Evolutionary conservation across 1,140 invertebrate species (phyloP).

Genomic region (Bombus confusus): DNA sequence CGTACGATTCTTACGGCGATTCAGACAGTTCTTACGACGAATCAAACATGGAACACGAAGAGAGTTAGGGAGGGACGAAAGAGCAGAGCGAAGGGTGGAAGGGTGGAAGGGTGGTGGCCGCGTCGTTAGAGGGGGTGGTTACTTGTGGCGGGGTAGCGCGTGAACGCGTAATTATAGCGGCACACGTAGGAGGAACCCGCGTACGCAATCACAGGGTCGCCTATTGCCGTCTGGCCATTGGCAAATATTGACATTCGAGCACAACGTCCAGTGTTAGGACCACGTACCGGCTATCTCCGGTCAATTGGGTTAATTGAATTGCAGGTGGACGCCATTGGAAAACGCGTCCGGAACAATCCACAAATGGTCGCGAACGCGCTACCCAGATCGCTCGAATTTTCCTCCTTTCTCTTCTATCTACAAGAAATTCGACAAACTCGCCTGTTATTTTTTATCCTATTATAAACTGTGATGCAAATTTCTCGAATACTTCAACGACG

Average conservation of each 20-base stretch:
- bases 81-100: not conserved
- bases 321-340: not conserved
- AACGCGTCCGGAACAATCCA: slow-evolving; percentile 25
- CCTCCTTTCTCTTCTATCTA: no score
- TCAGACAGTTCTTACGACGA: not conserved
- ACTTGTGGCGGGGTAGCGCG: not conserved
- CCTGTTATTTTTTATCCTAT: no score
- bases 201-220: slow-evolving; percentile 14
- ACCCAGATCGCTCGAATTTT: no score
- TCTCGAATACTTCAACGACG: no score
- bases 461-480: no score
- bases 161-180: slow-evolving; percentile 1
- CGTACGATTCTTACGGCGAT: no score
- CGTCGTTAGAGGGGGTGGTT: not conserved
- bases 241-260: slow-evolving; percentile 63
- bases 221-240: slow-evolving; percentile 48
- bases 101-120: fast-evolving
- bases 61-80: not conserved
- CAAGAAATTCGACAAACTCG: no score
- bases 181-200: not conserved
- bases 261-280: slow-evolving; percentile 37
- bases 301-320: slow-evolving; percentile 63
- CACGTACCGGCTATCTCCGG: slow-evolving; percentile 41
- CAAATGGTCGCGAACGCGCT: not conserved
- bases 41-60: not conserved